A percentile compares a stretch with the other conserved stretches of the same genome.
These are phyloP conservation scores for Lontra canadensis DNA, from an alignment of 2,113 vertebrate genomes.

Conservation along the genomic window DNA sequence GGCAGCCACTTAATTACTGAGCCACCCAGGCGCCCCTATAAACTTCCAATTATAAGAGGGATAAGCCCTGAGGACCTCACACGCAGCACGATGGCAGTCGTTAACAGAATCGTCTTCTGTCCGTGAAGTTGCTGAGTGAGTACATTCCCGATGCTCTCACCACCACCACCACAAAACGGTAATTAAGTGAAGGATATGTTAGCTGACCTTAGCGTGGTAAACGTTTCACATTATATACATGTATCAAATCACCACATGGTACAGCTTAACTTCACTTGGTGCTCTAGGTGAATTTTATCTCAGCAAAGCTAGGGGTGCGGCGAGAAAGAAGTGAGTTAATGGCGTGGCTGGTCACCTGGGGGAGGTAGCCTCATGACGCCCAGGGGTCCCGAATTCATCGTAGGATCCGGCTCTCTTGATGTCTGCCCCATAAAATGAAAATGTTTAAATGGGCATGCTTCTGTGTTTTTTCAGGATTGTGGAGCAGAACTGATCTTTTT, in stretches of 20 bases:
- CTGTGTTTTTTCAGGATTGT: not conserved
- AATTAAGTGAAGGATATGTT: not conserved
- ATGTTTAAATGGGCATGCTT: not conserved
- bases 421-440: not conserved
- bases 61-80: not conserved
- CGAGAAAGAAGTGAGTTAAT: not conserved
- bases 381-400: not conserved
- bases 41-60: not conserved
- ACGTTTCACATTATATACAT: not conserved
- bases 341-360: not conserved
- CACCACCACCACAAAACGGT: not conserved
- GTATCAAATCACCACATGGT: not conserved
- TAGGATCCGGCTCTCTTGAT: not conserved
- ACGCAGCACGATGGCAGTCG: fast-evolving
- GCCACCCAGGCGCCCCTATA: no score
- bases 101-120: not conserved
- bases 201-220: not conserved
- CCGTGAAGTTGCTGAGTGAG: not conserved
- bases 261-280: not conserved
- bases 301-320: not conserved
- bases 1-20: no score
- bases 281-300: not conserved
- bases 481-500: not conserved
- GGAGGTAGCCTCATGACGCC: not conserved
- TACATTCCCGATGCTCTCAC: not conserved